Conservation (phyloP, 2,113 vertebrate species). For the Mormyrus iriodes region DNA sequence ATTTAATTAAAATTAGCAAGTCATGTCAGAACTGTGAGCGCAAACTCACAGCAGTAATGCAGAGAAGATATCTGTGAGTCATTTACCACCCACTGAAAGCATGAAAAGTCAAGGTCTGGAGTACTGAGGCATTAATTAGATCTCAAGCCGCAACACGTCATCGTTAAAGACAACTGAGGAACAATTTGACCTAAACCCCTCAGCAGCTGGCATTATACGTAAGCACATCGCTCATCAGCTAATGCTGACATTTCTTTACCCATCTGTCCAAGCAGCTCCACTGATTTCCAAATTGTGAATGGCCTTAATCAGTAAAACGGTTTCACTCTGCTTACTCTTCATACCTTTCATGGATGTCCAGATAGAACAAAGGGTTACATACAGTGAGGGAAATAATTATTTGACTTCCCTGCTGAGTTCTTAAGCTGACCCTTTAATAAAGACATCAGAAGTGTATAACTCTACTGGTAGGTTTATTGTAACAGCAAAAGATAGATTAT, state of each 20-base stretch:
- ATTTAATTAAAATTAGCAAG: background rate
- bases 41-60: background rate
- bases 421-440: no score
- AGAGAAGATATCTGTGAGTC: background rate
- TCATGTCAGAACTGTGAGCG: background rate
- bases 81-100: slow-evolving; percentile 1
- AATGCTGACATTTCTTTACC: background rate
- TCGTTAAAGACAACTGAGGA: background rate
- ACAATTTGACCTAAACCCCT: background rate
- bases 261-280: background rate
- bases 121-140: background rate
- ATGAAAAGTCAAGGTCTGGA: slow-evolving; percentile 3
- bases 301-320: background rate
- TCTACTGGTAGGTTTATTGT: no score
- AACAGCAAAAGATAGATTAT: no score
- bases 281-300: background rate
- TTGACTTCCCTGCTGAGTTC: no score
- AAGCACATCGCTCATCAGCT: background rate
- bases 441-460: no score
- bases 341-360: background rate
- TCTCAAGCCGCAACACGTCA: background rate
- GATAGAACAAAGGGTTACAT: background rate
- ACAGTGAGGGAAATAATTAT: no score
- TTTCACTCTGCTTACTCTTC: background rate
- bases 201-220: background rate